Conservation (phyloP, 2,888 invertebrate genomes). For the Sclerodermus sp. region DNA sequence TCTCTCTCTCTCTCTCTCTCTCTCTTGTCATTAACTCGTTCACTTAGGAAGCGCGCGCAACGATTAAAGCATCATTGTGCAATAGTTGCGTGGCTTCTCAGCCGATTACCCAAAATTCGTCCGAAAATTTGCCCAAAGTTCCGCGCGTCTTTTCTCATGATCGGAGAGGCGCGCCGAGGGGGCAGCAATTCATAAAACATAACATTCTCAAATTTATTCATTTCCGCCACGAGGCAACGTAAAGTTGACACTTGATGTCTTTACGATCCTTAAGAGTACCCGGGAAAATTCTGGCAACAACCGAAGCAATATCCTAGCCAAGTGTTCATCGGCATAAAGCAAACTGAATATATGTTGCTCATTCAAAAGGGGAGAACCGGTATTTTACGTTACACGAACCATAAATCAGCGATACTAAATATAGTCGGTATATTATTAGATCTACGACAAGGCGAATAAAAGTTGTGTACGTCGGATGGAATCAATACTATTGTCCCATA, state of each 20-base stretch:
- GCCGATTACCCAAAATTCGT: too few species aligned
- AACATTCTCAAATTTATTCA: background rate
- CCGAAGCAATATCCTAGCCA: conserved; percentile 18
- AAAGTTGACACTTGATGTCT: conserved; percentile 1
- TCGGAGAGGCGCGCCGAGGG: too few species aligned
- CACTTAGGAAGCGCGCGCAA: conserved; percentile 26
- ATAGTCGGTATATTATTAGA: background rate
- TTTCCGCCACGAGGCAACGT: background rate
- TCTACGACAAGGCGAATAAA: background rate
- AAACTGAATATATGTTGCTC: background rate
- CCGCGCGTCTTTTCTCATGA: too few species aligned
- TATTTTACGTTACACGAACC: background rate
- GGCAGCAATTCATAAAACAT: too few species aligned
- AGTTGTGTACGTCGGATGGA: background rate
- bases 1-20: too few species aligned
- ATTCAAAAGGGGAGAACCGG: background rate
- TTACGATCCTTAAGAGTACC: conserved; percentile 22
- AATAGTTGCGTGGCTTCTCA: too few species aligned
- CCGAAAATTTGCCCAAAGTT: too few species aligned
- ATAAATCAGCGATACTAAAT: background rate
- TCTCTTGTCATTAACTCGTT: conserved; percentile 34
- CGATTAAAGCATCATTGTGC: conserved; percentile 19
- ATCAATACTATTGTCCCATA: background rate
- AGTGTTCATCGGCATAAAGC: conserved; percentile 3
- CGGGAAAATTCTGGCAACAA: conserved; percentile 28